A percentile compares a stretch with the other conserved stretches of the same genome.
Conservation (phyloP, 2,888 invertebrate species). For the Mongoloraphidia duomilia region DNA sequence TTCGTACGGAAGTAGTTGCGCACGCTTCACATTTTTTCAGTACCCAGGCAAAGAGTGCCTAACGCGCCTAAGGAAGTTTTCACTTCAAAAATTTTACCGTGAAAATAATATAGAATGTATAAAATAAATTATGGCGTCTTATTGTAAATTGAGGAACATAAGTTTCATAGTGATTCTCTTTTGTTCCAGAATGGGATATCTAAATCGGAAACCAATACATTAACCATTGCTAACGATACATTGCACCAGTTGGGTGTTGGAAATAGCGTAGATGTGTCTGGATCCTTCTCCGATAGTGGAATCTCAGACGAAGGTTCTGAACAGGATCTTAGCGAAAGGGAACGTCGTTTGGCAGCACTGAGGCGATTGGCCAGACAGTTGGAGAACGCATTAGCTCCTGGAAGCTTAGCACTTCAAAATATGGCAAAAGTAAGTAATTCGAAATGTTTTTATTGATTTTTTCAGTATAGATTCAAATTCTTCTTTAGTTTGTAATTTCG, state of each 20-base stretch:
- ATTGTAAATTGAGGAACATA: background rate
- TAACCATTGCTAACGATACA: background rate
- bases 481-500: too few relatives aligned
- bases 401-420: conserved; percentile 46
- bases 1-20: too few relatives aligned
- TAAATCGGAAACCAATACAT: background rate
- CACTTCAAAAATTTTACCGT: too few relatives aligned
- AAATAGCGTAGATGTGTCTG: conserved; percentile 18
- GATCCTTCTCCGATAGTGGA: conserved; percentile 65
- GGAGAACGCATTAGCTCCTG: conserved; percentile 51
- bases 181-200: background rate
- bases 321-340: conserved; percentile 50
- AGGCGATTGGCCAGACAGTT: conserved; percentile 50
- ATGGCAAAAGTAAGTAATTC: conserved; percentile 39
- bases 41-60: too few relatives aligned
- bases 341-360: conserved; percentile 49
- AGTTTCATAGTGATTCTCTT: background rate
- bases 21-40: too few relatives aligned
- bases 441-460: too few relatives aligned
- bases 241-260: background rate
- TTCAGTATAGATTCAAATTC: too few relatives aligned
- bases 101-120: too few relatives aligned
- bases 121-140: too few relatives aligned
- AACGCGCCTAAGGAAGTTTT: too few relatives aligned
- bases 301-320: conserved; percentile 61